Conservation (phyloP, 2,888 invertebrate species). For the Cerastis leucographa region DNA sequence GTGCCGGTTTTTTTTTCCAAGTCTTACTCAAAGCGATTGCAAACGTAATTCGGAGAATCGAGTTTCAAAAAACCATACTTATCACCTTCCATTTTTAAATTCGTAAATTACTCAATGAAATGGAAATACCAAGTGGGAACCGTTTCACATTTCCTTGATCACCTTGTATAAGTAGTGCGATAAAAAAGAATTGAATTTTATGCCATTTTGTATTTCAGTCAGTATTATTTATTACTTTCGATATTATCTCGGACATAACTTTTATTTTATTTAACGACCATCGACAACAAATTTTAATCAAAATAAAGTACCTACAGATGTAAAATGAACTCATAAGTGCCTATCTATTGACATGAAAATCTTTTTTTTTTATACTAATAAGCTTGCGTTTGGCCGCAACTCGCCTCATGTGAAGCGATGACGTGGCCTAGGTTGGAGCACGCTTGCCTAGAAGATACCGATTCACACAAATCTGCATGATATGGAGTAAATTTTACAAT, state of each 20-base stretch:
- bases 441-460: no score
- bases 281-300: slow-evolving; percentile 4
- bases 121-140: slow-evolving; percentile 44
- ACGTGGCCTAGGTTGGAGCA: no score
- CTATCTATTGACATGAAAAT: no score
- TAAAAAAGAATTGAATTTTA: slow-evolving; percentile 51
- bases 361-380: no score
- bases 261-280: slow-evolving; percentile 27
- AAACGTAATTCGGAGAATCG: not conserved
- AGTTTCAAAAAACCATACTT: not conserved
- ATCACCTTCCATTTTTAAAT: slow-evolving; percentile 26
- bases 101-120: slow-evolving; percentile 35
- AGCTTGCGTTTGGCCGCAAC: no score
- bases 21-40: slow-evolving; percentile 2
- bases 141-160: slow-evolving; percentile 50
- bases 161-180: slow-evolving; percentile 39
- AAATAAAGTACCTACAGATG: not conserved
- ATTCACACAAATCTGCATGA: not conserved
- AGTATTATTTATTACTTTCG: slow-evolving; percentile 52
- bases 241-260: slow-evolving; percentile 32
- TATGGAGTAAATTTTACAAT: not conserved
- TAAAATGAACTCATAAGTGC: not conserved
- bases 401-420: no score
- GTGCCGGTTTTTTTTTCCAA: not conserved
- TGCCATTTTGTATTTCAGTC: slow-evolving; percentile 31